Conservation (phyloP, 2,797 vertebrate genomes). For the Oryzias dopingdopingensis region DNA sequence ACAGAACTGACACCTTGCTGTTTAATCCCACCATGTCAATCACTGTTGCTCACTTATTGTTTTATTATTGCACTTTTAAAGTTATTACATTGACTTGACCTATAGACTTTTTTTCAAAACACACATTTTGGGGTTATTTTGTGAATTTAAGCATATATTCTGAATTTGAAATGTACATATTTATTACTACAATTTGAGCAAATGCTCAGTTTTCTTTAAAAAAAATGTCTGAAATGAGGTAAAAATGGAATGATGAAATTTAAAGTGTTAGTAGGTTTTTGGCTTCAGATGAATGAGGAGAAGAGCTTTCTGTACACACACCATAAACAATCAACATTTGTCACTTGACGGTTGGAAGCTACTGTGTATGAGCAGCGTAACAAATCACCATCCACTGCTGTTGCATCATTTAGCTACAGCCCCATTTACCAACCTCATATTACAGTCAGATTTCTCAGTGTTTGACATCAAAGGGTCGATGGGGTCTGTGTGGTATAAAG, state of each 20-base stretch:
- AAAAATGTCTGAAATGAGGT: too few relatives aligned
- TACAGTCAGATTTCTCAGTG: slow-evolving; percentile 37
- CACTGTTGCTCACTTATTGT: neutral
- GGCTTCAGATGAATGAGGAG: neutral
- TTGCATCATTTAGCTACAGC: slow-evolving; percentile 47
- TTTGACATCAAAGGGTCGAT: slow-evolving; percentile 58
- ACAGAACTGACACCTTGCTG: slow-evolving; percentile 9
- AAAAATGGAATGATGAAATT: neutral
- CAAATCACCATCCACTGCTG: slow-evolving; percentile 28
- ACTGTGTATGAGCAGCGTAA: slow-evolving; percentile 25
- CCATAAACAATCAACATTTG: slow-evolving; percentile 37
- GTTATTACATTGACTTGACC: too few relatives aligned
- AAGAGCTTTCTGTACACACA: slow-evolving; percentile 1
- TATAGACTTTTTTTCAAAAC: too few relatives aligned
- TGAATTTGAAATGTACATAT: too few relatives aligned
- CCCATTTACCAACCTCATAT: slow-evolving; percentile 50
- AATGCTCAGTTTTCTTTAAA: too few relatives aligned
- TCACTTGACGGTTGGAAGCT: slow-evolving; percentile 27
- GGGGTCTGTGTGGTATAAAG: slow-evolving; percentile 34
- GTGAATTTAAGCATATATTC: too few relatives aligned
- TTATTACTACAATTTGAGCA: too few relatives aligned
- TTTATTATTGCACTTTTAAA: too few relatives aligned
- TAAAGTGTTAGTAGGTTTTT: slow-evolving; percentile 5
- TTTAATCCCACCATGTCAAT: neutral
- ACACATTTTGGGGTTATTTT: too few relatives aligned